Evolutionary conservation across 2,888 invertebrate species (phyloP).

Genomic region (Esperia sulphurella): DNA sequence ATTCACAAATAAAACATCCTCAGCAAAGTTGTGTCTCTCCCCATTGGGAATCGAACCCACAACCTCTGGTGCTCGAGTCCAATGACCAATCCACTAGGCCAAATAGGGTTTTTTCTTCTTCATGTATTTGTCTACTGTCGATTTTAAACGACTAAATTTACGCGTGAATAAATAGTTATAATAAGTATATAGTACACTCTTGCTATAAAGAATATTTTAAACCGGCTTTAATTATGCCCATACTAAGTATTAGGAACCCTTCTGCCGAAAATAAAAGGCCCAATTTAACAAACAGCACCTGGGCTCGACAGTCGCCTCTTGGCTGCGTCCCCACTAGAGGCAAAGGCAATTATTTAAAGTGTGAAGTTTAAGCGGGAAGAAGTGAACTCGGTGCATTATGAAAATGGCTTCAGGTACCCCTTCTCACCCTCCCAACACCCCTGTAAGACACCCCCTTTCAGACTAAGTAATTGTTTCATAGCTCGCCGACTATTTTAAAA

Average conservation of each 20-base stretch:
- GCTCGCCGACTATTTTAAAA: neutral
- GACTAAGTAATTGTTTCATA: conserved; percentile 45
- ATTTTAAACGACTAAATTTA: no score
- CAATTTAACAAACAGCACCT: conserved; percentile 16
- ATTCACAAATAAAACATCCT: no score
- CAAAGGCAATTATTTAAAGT: conserved; percentile 50
- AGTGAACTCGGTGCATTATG: conserved; percentile 50
- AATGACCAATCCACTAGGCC: no score
- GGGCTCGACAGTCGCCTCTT: conserved; percentile 11
- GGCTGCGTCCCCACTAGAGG: conserved; percentile 12
- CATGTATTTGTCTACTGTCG: no score
- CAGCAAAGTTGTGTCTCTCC: no score
- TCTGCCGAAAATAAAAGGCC: neutral
- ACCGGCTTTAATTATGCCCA: neutral
- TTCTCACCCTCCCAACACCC: conserved; percentile 10
- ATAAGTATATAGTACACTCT: neutral
- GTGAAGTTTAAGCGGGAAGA: conserved; percentile 43
- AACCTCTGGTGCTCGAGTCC: no score
- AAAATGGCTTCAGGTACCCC: conserved; percentile 41
- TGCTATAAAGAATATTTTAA: neutral
- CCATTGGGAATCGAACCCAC: no score
- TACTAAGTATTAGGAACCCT: neutral
- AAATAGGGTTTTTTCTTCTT: no score
- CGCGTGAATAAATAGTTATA: neutral
- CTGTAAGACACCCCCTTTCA: conserved; percentile 14